Evolutionary conservation across 2,888 invertebrate species (phyloP), one percentile per base, ranked within the genome.

Genomic region (Himalopsyche japonica): DNA sequence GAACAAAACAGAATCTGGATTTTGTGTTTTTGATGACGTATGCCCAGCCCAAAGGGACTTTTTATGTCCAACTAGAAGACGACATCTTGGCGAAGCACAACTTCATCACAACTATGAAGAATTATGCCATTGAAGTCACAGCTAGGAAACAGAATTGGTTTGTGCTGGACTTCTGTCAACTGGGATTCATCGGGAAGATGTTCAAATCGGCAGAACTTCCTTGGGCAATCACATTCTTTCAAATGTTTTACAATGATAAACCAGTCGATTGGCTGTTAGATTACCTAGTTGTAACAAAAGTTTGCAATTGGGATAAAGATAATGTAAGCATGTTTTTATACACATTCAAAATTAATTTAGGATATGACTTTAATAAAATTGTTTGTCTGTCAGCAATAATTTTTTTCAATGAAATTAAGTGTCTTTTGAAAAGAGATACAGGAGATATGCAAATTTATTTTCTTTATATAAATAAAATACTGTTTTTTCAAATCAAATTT

Each of bases 181-280:
- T 98, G 3, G 99, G 99, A 48, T 99, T 98, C 89, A 99, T 99
- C 88, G 98, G 98, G 93, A 97, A 97, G 93, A 94, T 99, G 93
- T 98, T 99, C 90, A 96, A 96, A 89, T 96, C 97, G 24, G 94
- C 95, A 0, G 97, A 98, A 89, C 91, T 99, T 30, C 95, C 96
- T 0, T 95, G 96, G 92, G 93, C 99, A 86, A 95, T 98, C 57
- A 96, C 97, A 87, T 99, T 98, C 90, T 96, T 99, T 88, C 95
- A 99, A 89, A 96, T 99, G 94, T 99, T 99, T 90, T 97, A 98
- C 91, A 95, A 95, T 89, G 98, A 98, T 89, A 98, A 98, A 91
- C 99, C 99, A 0, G 98, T 98, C 0, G 99, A 99, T 89, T 99
- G 99, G 99, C 92, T 99, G 7, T 91, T 99, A 15, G 98, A 98